phyloP scores from a whole-genome alignment of 35 echinoderm and acorn worm species.

The Nesometra sesokonis region DNA sequence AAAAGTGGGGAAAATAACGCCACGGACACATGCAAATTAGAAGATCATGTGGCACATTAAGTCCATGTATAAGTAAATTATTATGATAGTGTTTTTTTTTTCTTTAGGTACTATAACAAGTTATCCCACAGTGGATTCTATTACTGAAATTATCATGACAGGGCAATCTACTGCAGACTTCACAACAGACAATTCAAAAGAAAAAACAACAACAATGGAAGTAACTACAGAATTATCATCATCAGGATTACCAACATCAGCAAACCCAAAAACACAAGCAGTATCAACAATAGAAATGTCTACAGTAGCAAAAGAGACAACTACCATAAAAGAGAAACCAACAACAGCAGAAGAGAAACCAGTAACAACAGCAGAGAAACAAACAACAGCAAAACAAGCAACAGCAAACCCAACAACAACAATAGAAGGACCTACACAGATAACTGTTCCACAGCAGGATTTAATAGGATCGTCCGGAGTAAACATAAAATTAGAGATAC shows the following conservation, averaged over 20 bases:
- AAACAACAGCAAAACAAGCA: background rate
- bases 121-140: too few species aligned
- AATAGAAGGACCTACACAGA: background rate
- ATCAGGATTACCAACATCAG: background rate
- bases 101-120: too few species aligned
- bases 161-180: too few species aligned
- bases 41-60: too few species aligned
- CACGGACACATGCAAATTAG: too few species aligned
- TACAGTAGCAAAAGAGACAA: background rate
- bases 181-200: background rate
- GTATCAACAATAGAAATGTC: background rate
- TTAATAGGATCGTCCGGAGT: too few species aligned
- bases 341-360: background rate
- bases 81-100: too few species aligned
- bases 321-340: background rate
- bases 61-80: too few species aligned
- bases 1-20: too few species aligned
- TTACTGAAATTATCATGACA: too few species aligned
- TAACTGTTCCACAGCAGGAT: too few species aligned
- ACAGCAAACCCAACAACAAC: conserved; percentile 2
- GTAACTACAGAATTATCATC: background rate
- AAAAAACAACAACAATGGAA: background rate
- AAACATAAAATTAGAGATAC: too few species aligned
- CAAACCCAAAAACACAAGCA: background rate
- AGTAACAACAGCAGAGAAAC: background rate